phyloP scores from a whole-genome alignment of 2,113 vertebrate species.

The Garra rufa region DNA sequence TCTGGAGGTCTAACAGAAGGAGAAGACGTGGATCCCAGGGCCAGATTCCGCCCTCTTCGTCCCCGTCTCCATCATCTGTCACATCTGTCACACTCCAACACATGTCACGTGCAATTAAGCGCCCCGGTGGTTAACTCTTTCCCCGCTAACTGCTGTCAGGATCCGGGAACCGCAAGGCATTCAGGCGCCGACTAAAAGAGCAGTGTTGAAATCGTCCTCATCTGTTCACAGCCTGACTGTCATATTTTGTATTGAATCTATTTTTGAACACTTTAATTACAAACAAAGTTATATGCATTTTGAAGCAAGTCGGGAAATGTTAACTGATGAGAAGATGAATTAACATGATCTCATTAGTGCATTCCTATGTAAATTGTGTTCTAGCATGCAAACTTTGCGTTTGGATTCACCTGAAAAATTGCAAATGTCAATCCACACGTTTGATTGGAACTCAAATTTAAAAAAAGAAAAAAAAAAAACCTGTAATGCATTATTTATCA shows the following conservation, averaged over 20 bases:
- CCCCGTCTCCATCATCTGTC: conserved; percentile 54
- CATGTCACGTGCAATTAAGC: conserved; percentile 56
- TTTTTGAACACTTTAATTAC: neutral
- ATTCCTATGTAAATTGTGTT: neutral
- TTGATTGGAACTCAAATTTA: neutral
- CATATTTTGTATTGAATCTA: neutral
- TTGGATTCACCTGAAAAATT: neutral
- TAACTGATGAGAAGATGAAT: conserved; percentile 2
- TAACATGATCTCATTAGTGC: neutral
- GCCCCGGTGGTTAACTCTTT: conserved; percentile 50
- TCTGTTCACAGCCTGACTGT: neutral
- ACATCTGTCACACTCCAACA: conserved; percentile 53
- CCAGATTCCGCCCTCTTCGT: conserved; percentile 31
- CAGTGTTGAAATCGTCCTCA: neutral
- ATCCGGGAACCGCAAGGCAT: conserved; percentile 24
- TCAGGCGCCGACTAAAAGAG: conserved; percentile 22
- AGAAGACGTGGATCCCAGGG: neutral
- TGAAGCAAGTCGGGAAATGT: neutral
- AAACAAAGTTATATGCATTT: neutral
- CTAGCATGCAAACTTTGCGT: neutral
- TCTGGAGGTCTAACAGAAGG: conserved; percentile 33
- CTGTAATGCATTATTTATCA: neutral
- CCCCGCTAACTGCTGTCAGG: conserved; percentile 3
- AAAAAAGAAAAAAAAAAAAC: neutral
- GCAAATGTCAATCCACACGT: neutral